phyloP scores from a whole-genome alignment of 2,113 vertebrate genomes.

The Dolichallabes microphthalmus region DNA sequence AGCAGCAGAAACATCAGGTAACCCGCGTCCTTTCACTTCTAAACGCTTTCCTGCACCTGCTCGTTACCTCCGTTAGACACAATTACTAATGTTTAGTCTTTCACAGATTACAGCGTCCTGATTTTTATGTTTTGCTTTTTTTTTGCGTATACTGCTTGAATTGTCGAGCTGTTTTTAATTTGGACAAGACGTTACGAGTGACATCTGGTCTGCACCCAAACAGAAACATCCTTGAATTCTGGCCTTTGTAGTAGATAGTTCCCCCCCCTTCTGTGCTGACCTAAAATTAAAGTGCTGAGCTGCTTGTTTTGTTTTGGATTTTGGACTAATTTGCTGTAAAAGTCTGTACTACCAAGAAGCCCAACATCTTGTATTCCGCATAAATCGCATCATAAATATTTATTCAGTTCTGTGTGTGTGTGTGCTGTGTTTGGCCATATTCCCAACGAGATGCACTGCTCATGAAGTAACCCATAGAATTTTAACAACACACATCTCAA shows the following conservation, averaged over 20 bases:
- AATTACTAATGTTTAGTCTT: constrained; percentile 15
- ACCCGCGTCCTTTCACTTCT: neutral
- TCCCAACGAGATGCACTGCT: constrained; percentile 18
- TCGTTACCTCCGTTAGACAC: neutral
- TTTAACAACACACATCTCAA: constrained; percentile 9
- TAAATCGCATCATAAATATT: constrained; percentile 38
- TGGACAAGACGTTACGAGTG: neutral
- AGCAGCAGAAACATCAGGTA: constrained; percentile 98
- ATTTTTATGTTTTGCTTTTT: neutral
- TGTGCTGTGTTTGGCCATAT: constrained; percentile 19
- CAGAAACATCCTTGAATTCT: neutral
- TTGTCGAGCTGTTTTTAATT: constrained; percentile 3
- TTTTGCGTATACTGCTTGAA: neutral
- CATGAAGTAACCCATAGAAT: constrained; percentile 27
- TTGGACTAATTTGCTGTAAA: constrained; percentile 50
- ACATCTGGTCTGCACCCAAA: neutral
- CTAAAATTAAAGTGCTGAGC: constrained; percentile 10
- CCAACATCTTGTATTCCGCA: constrained; percentile 20
- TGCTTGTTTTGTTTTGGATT: constrained; percentile 45
- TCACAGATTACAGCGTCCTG: neutral
- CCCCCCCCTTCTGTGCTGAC: neutral
- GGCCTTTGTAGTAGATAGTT: neutral
- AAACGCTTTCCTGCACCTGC: neutral
- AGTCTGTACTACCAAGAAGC: constrained; percentile 7
- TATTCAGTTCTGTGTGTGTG: constrained; percentile 9